Evolutionary conservation across 1,140 invertebrate species (phyloP), one percentile per base, ranked within the genome.

Genomic region (Phymastichus coffea): DNA sequence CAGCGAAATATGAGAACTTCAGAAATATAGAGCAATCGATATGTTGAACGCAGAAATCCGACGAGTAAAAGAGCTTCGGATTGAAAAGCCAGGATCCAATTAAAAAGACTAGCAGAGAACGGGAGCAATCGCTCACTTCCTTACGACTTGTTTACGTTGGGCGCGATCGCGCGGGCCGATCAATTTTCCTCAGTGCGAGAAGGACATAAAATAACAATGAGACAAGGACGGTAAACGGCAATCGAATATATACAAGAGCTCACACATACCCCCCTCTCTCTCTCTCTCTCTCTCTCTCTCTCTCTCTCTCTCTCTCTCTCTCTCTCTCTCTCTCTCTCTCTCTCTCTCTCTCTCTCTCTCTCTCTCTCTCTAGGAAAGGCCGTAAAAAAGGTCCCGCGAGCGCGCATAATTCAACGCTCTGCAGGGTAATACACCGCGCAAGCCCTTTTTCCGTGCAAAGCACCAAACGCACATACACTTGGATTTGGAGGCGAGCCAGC

Each of bases 391-490:
- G 64, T 70, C 63, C 70, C 66, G 62, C n/a, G n/a, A n/a, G n/a
- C n/a, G n/a, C 61, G 72, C 71, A 75, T 75, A 75, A 75, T 75
- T 74, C 72, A 73, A 43, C 73, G 67, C 65, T 74, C 67, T 73
- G 64, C 71, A 74, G 69, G 72, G 66, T 74, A 74, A 75, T 75
- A 33, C 28, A 7, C 28, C 12, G 28, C 28, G 28, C 28, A 33
- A 33, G 28, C 28, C 12, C 28, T 33, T 33, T 33, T 33, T 33
- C 12, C 28, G 28, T 33, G n/a, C n/a, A 6, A 33, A 12, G 28
- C 28, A 7, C 28, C 28, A 12, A 7, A 33, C 28, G 28, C 12
- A 33, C 28, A 33, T 33, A 12, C 6, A 6, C 28, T 33, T 33
- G 6, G 6, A 33, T 33, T 33, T 33, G 28, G 28, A 33, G 6